Evolutionary conservation across 2,797 vertebrate species (phyloP).

Genomic region (Stomatorhinus walkeri): DNA sequence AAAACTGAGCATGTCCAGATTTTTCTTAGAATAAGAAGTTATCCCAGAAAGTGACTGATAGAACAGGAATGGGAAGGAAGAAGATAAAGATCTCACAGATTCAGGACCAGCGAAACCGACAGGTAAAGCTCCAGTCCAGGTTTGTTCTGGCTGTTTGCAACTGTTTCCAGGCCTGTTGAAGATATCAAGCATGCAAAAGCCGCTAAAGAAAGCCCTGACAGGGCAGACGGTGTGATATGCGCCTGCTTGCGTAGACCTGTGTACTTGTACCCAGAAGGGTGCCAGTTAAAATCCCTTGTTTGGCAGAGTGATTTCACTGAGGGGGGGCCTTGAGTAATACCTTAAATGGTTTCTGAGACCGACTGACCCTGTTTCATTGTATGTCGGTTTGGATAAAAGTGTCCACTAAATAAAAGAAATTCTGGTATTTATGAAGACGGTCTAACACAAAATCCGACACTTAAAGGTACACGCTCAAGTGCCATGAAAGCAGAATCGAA

Average conservation of each 20-base stretch:
- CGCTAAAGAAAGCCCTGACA: not conserved
- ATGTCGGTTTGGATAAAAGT: not conserved
- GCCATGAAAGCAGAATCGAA: not conserved
- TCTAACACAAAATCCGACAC: not conserved
- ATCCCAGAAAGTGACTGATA: not conserved
- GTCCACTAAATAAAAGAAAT: not conserved
- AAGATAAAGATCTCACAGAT: conserved; percentile 72
- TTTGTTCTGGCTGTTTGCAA: not conserved
- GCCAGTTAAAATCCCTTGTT: not conserved
- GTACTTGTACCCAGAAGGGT: not conserved
- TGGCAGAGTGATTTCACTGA: not conserved
- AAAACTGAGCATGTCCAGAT: not conserved
- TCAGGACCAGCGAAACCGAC: conserved; percentile 63
- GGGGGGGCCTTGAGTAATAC: not conserved
- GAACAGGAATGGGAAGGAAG: conserved; percentile 63
- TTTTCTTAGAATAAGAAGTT: not conserved
- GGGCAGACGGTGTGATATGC: not conserved
- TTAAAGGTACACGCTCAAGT: not conserved
- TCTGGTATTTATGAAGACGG: not conserved
- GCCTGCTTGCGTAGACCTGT: not conserved
- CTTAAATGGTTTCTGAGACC: not conserved
- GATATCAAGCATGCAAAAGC: not conserved
- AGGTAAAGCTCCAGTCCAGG: conserved; percentile 41
- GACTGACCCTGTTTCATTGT: not conserved
- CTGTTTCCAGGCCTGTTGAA: not conserved